These are phyloP conservation scores for Apamea sordens DNA, from an alignment of 2,888 invertebrate genomes.

Conservation along the genomic window DNA sequence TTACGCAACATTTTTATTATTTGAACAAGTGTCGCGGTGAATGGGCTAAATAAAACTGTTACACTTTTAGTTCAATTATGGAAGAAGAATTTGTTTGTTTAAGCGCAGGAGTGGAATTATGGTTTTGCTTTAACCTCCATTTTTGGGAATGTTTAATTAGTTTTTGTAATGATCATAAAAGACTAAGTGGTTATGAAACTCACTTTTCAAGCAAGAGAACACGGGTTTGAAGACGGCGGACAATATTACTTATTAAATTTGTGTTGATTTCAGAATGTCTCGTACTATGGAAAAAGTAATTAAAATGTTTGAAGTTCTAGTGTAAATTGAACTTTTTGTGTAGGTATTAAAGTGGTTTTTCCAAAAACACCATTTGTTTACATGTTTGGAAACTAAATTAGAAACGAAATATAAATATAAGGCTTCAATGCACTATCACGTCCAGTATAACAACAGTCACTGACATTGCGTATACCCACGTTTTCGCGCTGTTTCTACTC, in stretches of 20 bases:
- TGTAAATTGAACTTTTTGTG: no score
- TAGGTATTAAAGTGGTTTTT: no score
- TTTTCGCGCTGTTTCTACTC: conserved; percentile 25
- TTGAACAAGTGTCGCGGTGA: conserved; percentile 52
- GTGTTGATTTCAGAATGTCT: no score
- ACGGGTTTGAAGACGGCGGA: no score
- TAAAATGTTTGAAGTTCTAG: no score
- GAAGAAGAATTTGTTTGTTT: conserved; percentile 19
- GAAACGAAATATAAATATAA: background rate
- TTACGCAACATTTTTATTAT: conserved; percentile 51
- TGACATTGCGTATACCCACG: conserved; percentile 33
- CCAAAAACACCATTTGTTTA: no score
- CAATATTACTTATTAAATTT: no score
- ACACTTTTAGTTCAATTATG: conserved; percentile 34
- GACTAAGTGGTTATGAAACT: background rate
- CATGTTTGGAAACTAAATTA: no score
- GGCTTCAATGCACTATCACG: background rate
- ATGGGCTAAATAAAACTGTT: conserved; percentile 24
- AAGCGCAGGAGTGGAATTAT: background rate
- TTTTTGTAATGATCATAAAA: background rate
- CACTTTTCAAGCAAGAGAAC: background rate
- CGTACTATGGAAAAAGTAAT: no score
- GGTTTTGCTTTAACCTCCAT: background rate
- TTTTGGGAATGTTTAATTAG: background rate
- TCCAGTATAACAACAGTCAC: conserved; percentile 14